Evolutionary conservation across 2,888 invertebrate species (phyloP), one percentile per base, ranked within the genome.

Genomic region (Synergus itoensis): DNA sequence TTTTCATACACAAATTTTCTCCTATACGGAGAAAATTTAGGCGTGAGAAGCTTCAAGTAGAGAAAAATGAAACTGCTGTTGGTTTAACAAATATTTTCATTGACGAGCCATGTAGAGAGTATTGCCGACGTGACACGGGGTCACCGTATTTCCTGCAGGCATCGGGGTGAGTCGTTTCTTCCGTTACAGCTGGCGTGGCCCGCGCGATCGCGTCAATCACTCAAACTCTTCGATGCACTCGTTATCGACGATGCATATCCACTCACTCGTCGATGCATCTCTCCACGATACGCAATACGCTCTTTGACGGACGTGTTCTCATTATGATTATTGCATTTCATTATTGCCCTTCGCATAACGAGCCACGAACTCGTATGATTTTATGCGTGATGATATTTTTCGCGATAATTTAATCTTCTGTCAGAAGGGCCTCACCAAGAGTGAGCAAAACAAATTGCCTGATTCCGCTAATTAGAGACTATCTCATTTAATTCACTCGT

Each of bases 171-270:
- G 78, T 79, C 62, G 79, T 78, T 79, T 78, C 76, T 81, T 78
- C 77, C 76, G 78, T 79, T 77, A 65, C 79, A 76, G 65, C 62
- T 81, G 82, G 80, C 82, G 65, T 78, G 84, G 88, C 86, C 82
- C 84, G 83, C 84, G 84, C 87, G 84, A 85, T 84, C 84, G 86
- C 86, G 89, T 89, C 89, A 89, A 89, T 89, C 89, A 89, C 82
- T 88, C 88, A 73, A 53, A 73, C 73, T 73, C 28, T 73, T 73
- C 36, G 73, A 73, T 73, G 73, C 73, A 73, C 73, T 73, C 73
- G 73, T 73, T 73, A 53, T 73, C 73, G 73, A 69, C 69, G 69
- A 73, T 73, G 73, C 53, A 36, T 73, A 73, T 36, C 73, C 73
- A 36, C 73, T 73, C 73, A 48, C 48, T 73, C 21, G 36, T 28